These are phyloP conservation scores for Drosophila stalkeri DNA, from an alignment of 2,888 invertebrate genomes.

Conservation along the genomic window DNA sequence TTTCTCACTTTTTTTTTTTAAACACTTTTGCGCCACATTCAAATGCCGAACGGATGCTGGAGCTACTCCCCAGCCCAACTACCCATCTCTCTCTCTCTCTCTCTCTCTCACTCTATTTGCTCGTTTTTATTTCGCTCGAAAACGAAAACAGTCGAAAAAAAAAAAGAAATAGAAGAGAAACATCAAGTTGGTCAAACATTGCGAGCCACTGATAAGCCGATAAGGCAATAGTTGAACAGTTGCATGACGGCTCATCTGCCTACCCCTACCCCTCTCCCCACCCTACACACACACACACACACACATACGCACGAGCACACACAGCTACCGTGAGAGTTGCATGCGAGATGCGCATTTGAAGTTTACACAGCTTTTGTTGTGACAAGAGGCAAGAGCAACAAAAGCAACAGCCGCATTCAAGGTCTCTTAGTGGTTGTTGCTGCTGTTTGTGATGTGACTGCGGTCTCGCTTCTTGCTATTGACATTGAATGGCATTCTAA, in stretches of 20 bases:
- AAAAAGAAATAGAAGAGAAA: conserved; percentile 5
- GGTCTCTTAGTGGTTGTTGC: conserved; percentile 33
- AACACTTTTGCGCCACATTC: conserved; percentile 50
- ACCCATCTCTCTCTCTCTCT: too few relatives aligned
- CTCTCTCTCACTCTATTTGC: conserved; percentile 37
- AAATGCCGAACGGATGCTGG: conserved; percentile 66
- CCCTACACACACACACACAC: not conserved
- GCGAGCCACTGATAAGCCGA: conserved; percentile 62
- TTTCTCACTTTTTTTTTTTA: conserved; percentile 55
- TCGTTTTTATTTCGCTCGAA: conserved; percentile 43
- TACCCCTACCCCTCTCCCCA: not conserved
- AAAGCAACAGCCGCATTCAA: conserved; percentile 23
- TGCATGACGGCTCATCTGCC: conserved; percentile 17
- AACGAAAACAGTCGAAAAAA: conserved; percentile 33
- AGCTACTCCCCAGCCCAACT: not conserved
- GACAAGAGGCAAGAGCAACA: conserved; percentile 17
- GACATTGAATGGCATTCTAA: conserved; percentile 47
- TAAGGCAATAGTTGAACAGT: conserved; percentile 63
- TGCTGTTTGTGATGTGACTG: conserved; percentile 22
- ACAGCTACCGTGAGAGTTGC: conserved; percentile 67
- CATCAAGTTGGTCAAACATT: conserved; percentile 63
- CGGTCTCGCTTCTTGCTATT: conserved; percentile 35
- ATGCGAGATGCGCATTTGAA: conserved; percentile 42
- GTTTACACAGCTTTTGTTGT: conserved; percentile 67
- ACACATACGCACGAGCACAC: not conserved